Evolutionary conservation across 2,797 vertebrate species (phyloP).

Genomic region (Enteromius paludinosus): DNA sequence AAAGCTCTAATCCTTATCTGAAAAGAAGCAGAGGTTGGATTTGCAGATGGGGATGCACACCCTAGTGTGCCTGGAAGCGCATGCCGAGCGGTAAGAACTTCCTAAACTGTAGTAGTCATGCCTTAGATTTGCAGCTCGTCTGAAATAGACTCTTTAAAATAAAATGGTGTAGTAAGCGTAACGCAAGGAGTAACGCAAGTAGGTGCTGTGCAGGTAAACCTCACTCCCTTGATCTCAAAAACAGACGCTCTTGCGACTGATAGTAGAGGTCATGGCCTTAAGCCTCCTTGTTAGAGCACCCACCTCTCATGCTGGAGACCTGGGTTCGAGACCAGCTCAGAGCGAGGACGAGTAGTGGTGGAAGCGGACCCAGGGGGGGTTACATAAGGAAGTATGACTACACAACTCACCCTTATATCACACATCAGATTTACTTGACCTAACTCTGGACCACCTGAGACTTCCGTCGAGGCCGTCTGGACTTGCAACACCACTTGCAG

Average conservation of each 20-base stretch:
- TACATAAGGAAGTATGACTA: neutral
- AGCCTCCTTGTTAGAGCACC: no score
- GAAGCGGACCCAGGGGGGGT: no score
- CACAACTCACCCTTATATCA: constrained; percentile 11
- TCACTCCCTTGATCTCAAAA: no score
- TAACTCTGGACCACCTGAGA: constrained; percentile 22
- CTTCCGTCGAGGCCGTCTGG: neutral
- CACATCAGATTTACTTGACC: constrained; percentile 27
- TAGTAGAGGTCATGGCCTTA: no score
- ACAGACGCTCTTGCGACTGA: no score
- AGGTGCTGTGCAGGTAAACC: no score
- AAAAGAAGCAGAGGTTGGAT: constrained; percentile 66
- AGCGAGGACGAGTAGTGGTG: no score
- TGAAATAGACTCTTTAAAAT: constrained; percentile 8
- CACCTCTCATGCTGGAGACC: no score
- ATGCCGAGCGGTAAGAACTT: constrained; percentile 9
- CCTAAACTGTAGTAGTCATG: constrained; percentile 25
- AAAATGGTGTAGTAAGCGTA: constrained; percentile 5
- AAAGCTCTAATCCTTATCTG: constrained; percentile 75
- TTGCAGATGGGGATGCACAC: constrained; percentile 65
- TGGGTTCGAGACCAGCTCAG: no score
- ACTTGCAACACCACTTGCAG: neutral
- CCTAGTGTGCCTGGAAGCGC: constrained; percentile 56
- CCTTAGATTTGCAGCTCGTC: neutral
- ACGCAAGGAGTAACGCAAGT: no score